These are phyloP conservation scores for Drosophila ezoana DNA, from an alignment of 2,888 invertebrate species.

Conservation along the genomic window DNA sequence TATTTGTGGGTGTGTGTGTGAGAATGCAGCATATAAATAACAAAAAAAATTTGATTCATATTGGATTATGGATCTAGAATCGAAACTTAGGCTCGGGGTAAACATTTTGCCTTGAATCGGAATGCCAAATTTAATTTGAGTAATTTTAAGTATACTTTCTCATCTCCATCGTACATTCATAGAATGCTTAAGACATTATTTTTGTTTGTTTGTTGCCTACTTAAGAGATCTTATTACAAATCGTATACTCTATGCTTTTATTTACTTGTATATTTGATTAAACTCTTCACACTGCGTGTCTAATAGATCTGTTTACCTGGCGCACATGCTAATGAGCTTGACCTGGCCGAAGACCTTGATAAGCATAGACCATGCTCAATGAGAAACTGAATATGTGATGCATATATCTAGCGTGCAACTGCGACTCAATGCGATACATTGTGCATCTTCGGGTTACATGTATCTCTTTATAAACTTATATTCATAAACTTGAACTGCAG, in stretches of 20 bases:
- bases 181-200: too few species aligned
- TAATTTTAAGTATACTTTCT: too few species aligned
- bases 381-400: too few species aligned
- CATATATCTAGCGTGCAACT: neutral
- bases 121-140: too few species aligned
- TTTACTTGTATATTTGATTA: neutral
- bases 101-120: too few species aligned
- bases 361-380: neutral
- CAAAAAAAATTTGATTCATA: too few species aligned
- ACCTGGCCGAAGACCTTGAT: conserved; percentile 6
- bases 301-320: conserved; percentile 12
- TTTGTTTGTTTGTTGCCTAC: neutral
- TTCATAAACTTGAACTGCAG: conserved; percentile 32
- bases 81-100: neutral
- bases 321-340: conserved; percentile 11
- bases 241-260: neutral
- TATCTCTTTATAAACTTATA: conserved; percentile 1
- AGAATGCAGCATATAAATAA: neutral
- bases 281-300: conserved; percentile 2
- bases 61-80: too few species aligned
- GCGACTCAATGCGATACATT: conserved; percentile 26
- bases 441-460: conserved; percentile 2
- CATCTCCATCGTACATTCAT: too few species aligned
- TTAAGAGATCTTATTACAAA: conserved; percentile 1
- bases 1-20: neutral